phyloP scores from a whole-genome alignment of 2,113 vertebrate species.

The Syngnathus scovelli region DNA sequence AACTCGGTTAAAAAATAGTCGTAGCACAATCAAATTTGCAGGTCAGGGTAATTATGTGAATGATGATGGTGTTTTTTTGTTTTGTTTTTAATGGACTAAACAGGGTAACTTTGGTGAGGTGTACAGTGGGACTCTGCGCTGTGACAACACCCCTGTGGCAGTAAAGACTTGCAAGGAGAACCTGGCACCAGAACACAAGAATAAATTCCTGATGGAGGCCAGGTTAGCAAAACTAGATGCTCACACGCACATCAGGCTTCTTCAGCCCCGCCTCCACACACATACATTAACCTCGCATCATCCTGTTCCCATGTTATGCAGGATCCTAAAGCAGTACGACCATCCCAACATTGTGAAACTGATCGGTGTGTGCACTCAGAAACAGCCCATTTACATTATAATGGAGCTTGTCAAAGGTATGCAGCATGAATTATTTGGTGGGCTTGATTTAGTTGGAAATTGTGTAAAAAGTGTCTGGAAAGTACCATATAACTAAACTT shows the following conservation, averaged over 20 bases:
- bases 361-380: slow-evolving; percentile 94
- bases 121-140: slow-evolving; percentile 80
- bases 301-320: slow-evolving; percentile 38
- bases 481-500: too few species aligned
- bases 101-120: slow-evolving; percentile 98
- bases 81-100: not conserved
- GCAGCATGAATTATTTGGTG: not conserved
- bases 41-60: too few species aligned
- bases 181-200: slow-evolving; percentile 83
- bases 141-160: slow-evolving; percentile 82
- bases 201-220: slow-evolving; percentile 94
- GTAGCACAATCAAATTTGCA: too few species aligned
- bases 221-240: slow-evolving; percentile 67
- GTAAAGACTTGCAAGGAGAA: slow-evolving; percentile 94
- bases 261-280: not conserved
- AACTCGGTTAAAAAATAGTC: too few species aligned
- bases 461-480: not conserved
- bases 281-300: not conserved
- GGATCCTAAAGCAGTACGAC: slow-evolving; percentile 93
- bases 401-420: slow-evolving; percentile 94
- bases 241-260: not conserved
- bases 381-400: slow-evolving; percentile 94
- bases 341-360: slow-evolving; percentile 94
- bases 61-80: not conserved
- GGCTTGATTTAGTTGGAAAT: not conserved